phyloP scores from a whole-genome alignment of 2,888 invertebrate species.

The Graphium colonna region DNA sequence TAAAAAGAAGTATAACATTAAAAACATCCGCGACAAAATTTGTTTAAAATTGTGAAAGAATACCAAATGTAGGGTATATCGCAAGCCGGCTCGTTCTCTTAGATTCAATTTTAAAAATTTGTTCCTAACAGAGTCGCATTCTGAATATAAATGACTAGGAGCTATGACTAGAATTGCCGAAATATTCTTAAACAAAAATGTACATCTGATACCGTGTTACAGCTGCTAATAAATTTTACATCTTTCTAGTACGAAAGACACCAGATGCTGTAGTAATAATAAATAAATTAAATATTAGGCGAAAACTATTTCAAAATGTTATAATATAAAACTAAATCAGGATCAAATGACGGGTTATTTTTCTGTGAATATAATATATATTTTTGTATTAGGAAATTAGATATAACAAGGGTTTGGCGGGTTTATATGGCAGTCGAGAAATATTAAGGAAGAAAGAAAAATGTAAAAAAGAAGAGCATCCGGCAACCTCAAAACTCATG shows the following conservation, averaged over 20 bases:
- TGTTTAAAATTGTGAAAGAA: conserved; percentile 37
- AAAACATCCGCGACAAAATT: background rate
- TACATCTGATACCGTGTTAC: conserved; percentile 11
- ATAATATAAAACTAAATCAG: too few relatives aligned
- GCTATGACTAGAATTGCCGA: conserved; percentile 57
- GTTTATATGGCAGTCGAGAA: too few relatives aligned
- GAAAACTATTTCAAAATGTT: too few relatives aligned
- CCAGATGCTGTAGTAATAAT: conserved; percentile 23
- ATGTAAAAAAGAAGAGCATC: too few relatives aligned
- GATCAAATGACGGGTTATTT: too few relatives aligned
- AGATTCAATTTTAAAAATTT: conserved; percentile 76
- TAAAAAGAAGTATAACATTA: too few relatives aligned
- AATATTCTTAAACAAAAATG: conserved; percentile 41
- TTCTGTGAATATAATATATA: too few relatives aligned
- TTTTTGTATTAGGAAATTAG: too few relatives aligned
- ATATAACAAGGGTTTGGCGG: too few relatives aligned
- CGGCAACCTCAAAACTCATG: too few relatives aligned
- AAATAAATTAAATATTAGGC: background rate
- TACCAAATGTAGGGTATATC: conserved; percentile 46
- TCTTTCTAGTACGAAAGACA: conserved; percentile 23
- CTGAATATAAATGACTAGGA: conserved; percentile 62
- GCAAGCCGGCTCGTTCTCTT: conserved; percentile 48
- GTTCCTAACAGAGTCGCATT: conserved; percentile 52
- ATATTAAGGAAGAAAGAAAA: too few relatives aligned
- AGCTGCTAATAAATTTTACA: conserved; percentile 3